Conservation (phyloP, 2,888 invertebrate genomes). For the Perizoma flavofasciatum region DNA sequence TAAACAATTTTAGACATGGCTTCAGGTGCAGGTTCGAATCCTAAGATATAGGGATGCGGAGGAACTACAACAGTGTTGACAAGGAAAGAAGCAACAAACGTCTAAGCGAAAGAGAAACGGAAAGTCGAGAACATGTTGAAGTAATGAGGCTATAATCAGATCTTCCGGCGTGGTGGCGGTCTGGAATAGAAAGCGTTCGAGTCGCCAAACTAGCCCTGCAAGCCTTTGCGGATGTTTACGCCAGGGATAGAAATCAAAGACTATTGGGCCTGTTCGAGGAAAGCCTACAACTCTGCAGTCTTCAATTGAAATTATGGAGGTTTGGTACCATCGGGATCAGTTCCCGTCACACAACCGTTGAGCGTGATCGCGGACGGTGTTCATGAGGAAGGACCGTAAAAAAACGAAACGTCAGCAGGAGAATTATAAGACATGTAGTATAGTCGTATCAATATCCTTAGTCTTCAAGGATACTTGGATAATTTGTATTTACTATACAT, state of each 20-base stretch:
- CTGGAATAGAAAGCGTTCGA: slow-evolving; percentile 64
- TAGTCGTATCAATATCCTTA: too few relatives aligned
- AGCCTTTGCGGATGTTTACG: slow-evolving; percentile 64
- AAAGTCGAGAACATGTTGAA: slow-evolving; percentile 52
- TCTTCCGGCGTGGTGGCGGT: slow-evolving; percentile 65
- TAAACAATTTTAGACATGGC: too few relatives aligned
- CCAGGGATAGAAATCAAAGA: slow-evolving; percentile 64
- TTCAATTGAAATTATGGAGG: neutral
- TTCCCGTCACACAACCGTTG: too few relatives aligned
- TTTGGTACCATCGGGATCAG: neutral
- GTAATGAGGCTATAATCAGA: slow-evolving; percentile 71
- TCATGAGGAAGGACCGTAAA: too few relatives aligned
- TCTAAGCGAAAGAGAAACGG: slow-evolving; percentile 51
- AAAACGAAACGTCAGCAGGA: too few relatives aligned
- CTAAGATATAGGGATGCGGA: too few relatives aligned
- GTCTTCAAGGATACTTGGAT: too few relatives aligned
- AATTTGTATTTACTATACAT: too few relatives aligned
- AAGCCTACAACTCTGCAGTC: neutral
- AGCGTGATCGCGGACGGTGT: too few relatives aligned
- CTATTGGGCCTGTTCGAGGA: slow-evolving; percentile 42
- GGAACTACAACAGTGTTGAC: too few relatives aligned
- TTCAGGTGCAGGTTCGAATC: too few relatives aligned
- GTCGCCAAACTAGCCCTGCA: slow-evolving; percentile 58
- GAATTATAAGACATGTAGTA: too few relatives aligned
- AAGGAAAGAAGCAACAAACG: slow-evolving; percentile 8